Percentiles rank a stretch among this genome's conserved stretches.
These are phyloP conservation scores for Dastarcus helophoroides DNA, from an alignment of 2,888 invertebrate species.

Conservation along the genomic window DNA sequence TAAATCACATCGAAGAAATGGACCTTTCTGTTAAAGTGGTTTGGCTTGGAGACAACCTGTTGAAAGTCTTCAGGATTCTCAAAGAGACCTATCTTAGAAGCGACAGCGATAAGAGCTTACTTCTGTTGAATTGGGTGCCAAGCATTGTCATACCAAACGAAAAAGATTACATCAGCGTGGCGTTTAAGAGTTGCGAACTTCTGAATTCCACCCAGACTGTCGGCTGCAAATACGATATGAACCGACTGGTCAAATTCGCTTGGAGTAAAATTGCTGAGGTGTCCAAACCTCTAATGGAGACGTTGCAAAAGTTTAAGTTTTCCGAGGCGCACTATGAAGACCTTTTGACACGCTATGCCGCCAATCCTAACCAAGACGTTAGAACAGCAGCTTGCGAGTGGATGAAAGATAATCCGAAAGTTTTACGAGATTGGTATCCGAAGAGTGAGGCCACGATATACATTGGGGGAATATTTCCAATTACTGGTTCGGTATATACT, in stretches of 20 bases:
- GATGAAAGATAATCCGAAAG: conserved; percentile 41
- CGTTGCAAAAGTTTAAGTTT: conserved; percentile 42
- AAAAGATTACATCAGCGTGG: conserved; percentile 41
- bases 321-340: conserved; percentile 38
- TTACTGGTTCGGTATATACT: conserved; percentile 46
- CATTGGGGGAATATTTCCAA: conserved; percentile 62
- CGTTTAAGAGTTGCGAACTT: conserved; percentile 52
- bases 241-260: conserved; percentile 55
- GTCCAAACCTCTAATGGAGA: conserved; percentile 41
- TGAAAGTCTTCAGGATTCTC: conserved; percentile 33
- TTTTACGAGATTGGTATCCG: conserved; percentile 39
- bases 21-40: conserved; percentile 52
- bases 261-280: conserved; percentile 45
- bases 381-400: conserved; percentile 55
- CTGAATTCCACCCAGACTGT: conserved; percentile 24
- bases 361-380: conserved; percentile 16
- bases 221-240: conserved; percentile 57
- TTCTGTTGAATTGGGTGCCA: conserved; percentile 59
- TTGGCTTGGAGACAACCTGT: conserved; percentile 55
- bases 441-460: conserved; percentile 37
- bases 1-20: conserved; percentile 47
- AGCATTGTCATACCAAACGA: conserved; percentile 46
- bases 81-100: conserved; percentile 25
- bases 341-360: conserved; percentile 20
- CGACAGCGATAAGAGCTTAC: conserved; percentile 26